Evolutionary conservation across 2,797 vertebrate genomes (phyloP).

Genomic region (Spheniscus humboldti): DNA sequence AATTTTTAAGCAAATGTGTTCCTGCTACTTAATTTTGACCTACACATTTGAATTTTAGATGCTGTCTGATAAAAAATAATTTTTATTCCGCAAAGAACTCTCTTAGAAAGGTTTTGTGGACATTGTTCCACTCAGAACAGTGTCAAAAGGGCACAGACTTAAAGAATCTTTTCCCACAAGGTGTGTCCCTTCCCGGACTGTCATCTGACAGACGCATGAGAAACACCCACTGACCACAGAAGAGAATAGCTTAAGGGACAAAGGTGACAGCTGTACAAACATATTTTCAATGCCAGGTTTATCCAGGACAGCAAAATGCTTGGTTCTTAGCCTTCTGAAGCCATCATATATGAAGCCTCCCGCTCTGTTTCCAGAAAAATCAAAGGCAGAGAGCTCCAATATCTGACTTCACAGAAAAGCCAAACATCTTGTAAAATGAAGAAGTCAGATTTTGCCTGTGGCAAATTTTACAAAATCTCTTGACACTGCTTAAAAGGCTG

Average conservation of each 20-base stretch:
- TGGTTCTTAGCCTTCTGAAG: background rate
- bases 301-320: background rate
- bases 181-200: slow-evolving; percentile 42
- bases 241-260: slow-evolving; percentile 41
- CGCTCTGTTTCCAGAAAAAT: background rate
- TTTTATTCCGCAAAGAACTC: background rate
- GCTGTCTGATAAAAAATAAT: background rate
- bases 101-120: background rate
- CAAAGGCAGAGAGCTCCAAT: background rate
- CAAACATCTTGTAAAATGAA: background rate
- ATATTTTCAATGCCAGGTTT: slow-evolving; percentile 29
- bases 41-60: background rate
- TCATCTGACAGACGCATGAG: background rate
- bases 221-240: slow-evolving; percentile 46
- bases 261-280: slow-evolving; percentile 61
- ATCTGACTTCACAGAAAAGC: background rate
- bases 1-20: background rate
- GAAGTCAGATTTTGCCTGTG: background rate
- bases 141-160: slow-evolving; percentile 44
- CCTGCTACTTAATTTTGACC: background rate
- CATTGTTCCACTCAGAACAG: background rate
- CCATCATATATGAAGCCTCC: background rate
- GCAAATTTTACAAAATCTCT: slow-evolving; percentile 24
- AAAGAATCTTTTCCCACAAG: slow-evolving; percentile 57
- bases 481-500: background rate